phyloP scores from a whole-genome alignment of 2,113 vertebrate genomes.

The Callocephalon fimbriatum region DNA sequence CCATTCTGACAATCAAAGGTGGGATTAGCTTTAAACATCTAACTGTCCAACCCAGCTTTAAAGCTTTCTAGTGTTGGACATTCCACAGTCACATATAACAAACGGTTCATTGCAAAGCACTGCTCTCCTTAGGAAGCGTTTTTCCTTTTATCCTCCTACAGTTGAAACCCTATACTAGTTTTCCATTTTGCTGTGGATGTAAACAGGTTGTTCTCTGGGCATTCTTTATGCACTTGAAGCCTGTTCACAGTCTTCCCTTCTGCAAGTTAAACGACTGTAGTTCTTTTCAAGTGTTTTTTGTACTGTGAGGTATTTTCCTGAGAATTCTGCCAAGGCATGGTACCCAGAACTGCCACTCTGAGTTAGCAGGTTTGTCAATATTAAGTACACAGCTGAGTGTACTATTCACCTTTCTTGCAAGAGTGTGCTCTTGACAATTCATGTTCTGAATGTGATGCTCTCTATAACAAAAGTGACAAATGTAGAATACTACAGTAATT shows the following conservation, averaged over 20 bases:
- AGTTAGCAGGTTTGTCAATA: not conserved
- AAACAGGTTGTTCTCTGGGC: not conserved
- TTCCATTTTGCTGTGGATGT: not conserved
- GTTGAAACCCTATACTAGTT: not conserved
- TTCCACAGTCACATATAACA: not conserved
- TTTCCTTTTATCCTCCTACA: not conserved
- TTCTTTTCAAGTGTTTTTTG: not conserved
- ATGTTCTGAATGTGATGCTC: not conserved
- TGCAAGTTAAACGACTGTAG: not conserved
- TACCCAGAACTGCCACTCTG: not conserved
- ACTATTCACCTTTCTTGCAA: not conserved
- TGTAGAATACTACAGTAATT: constrained; percentile 16
- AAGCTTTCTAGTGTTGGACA: not conserved
- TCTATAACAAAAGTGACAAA: constrained; percentile 14
- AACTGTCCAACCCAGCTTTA: not conserved
- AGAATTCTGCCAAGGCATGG: not conserved
- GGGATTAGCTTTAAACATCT: not conserved
- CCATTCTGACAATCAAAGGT: not conserved
- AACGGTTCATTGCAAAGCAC: not conserved
- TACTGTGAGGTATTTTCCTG: not conserved
- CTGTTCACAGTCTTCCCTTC: not conserved
- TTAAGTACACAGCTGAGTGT: not conserved
- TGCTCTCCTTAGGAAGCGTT: not conserved
- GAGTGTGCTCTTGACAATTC: not conserved
- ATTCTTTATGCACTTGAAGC: not conserved